Conservation (phyloP, 30 jellyfish, hydroid and myxozoan genomes). For the Aurelia aurita complex sp. Pacific region DNA sequence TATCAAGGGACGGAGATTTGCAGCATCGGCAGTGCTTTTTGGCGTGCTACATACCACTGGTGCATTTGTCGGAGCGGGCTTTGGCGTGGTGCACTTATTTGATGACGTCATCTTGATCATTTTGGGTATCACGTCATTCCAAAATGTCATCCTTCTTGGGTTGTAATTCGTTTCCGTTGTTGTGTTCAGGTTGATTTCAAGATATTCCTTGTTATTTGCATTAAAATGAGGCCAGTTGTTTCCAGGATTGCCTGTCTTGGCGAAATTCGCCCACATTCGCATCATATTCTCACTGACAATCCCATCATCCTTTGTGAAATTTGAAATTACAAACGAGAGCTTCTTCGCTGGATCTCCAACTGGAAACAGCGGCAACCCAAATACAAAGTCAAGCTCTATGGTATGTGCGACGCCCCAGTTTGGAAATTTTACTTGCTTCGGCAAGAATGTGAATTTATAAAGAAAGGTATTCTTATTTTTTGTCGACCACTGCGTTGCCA, state of each 20-base stretch:
- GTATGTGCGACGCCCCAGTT: conserved; percentile 26
- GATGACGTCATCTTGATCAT: conserved; percentile 2
- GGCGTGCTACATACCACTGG: too few relatives aligned
- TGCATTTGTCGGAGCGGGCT: too few relatives aligned
- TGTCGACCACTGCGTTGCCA: conserved; percentile 34
- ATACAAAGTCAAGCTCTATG: conserved; percentile 22
- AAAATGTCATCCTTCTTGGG: conserved; percentile 47
- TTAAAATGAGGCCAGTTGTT: conserved; percentile 6
- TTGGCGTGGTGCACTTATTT: too few relatives aligned
- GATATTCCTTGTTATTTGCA: not conserved
- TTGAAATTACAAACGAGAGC: not conserved
- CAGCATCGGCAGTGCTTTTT: too few relatives aligned
- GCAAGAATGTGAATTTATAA: conserved; percentile 35
- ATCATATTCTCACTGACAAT: conserved; percentile 10
- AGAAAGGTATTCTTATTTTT: not conserved
- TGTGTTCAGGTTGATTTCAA: not conserved
- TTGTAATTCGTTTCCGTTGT: conserved; percentile 24
- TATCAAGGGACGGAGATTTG: too few relatives aligned
- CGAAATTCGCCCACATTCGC: conserved; percentile 61
- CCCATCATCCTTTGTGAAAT: conserved; percentile 25
- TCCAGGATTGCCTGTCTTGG: conserved; percentile 43
- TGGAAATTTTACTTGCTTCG: conserved; percentile 17
- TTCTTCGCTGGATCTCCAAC: not conserved
- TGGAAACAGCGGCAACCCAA: conserved; percentile 15
- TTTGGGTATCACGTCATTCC: conserved; percentile 19